Evolutionary conservation across 2,888 invertebrate genomes (phyloP).

Genomic region (Cistogaster globosa): DNA sequence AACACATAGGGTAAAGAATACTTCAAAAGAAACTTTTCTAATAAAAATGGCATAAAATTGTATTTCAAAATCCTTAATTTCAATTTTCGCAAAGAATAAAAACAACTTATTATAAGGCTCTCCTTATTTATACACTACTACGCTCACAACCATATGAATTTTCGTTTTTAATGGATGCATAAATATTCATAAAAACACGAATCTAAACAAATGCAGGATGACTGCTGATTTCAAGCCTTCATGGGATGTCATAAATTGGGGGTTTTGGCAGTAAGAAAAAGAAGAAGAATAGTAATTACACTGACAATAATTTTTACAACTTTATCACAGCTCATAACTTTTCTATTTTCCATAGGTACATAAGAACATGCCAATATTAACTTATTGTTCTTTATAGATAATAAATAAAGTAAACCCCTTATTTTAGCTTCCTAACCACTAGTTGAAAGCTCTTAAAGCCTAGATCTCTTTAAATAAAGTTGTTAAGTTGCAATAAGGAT

Average conservation of each 20-base stretch:
- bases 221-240: constrained; percentile 32
- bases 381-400: too few relatives aligned
- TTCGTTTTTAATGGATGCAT: constrained; percentile 14
- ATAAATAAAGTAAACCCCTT: too few relatives aligned
- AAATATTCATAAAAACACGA: constrained; percentile 34
- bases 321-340: background rate
- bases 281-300: constrained; percentile 9
- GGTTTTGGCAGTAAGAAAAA: constrained; percentile 26
- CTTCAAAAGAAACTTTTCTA: too few relatives aligned
- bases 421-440: too few relatives aligned
- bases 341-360: too few relatives aligned
- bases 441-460: too few relatives aligned
- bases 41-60: background rate
- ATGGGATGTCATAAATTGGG: constrained; percentile 63
- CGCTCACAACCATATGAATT: background rate
- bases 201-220: constrained; percentile 35
- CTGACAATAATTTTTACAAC: background rate
- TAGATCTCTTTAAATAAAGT: too few relatives aligned
- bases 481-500: too few relatives aligned
- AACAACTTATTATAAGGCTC: background rate
- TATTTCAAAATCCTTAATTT: background rate
- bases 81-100: too few relatives aligned
- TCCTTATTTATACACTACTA: background rate
- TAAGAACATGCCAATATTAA: too few relatives aligned
- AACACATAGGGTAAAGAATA: too few relatives aligned